Conservation (phyloP, 2,113 vertebrate species). For the Raja brachyura region DNA sequence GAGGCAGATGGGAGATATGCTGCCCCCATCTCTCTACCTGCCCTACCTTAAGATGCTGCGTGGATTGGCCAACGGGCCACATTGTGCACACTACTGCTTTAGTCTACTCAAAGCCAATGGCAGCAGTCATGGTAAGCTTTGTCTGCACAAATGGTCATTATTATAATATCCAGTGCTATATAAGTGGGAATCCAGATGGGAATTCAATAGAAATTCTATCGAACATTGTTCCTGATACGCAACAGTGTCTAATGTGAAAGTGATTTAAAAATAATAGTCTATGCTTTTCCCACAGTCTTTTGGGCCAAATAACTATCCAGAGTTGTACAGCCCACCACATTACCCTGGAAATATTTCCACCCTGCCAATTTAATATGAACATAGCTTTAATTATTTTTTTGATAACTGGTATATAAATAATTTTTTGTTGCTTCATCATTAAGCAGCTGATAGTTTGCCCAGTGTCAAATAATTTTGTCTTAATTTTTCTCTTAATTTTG, state of each 20-base stretch:
- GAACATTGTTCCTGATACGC: too few species aligned
- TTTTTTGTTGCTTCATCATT: too few species aligned
- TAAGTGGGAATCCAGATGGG: neutral
- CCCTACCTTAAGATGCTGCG: slow-evolving; percentile 89
- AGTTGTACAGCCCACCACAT: neutral
- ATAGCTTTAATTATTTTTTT: too few species aligned
- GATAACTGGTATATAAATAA: too few species aligned
- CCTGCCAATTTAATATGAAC: too few species aligned
- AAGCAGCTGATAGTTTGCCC: too few species aligned
- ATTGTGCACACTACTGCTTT: slow-evolving; percentile 95
- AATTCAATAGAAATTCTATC: neutral
- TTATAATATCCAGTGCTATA: neutral
- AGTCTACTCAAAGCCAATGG: slow-evolving; percentile 94
- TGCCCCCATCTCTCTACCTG: slow-evolving; percentile 89
- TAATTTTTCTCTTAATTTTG: too few species aligned
- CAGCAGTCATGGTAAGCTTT: slow-evolving; percentile 79
- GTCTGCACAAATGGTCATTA: neutral
- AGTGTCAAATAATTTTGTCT: too few species aligned
- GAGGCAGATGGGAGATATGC: slow-evolving; percentile 93
- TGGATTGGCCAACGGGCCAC: slow-evolving; percentile 83
- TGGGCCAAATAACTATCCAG: neutral
- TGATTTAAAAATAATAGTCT: neutral
- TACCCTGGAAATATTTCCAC: neutral
- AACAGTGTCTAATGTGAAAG: neutral
- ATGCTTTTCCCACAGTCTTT: neutral